A percentile compares a stretch with the other conserved stretches of the same genome.
Conservation (phyloP, 1,140 invertebrate species). For the Tetranychus cinnabarinus region DNA sequence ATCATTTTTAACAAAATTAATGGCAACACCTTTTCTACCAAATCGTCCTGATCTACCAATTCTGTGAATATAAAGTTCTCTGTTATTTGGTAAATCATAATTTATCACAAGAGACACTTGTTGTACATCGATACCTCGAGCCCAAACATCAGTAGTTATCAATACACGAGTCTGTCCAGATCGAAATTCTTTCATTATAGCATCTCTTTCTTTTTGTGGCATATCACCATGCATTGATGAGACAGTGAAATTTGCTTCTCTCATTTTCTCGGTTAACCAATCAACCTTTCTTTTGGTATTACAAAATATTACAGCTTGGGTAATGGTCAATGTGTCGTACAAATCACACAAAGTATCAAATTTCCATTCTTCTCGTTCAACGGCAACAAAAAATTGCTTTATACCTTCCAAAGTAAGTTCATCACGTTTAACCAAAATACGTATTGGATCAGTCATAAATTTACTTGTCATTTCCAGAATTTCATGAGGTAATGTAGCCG, state of each 20-base stretch:
- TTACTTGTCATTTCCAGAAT: slow-evolving; percentile 92
- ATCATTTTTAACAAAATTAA: slow-evolving; percentile 56
- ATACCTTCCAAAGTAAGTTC: slow-evolving; percentile 95
- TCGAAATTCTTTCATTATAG: slow-evolving; percentile 75
- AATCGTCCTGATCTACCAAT: slow-evolving; percentile 89
- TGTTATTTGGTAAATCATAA: slow-evolving; percentile 79
- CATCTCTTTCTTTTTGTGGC: slow-evolving; percentile 69
- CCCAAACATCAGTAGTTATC: slow-evolving; percentile 67
- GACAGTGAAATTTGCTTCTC: slow-evolving; percentile 67
- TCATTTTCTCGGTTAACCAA: slow-evolving; percentile 53
- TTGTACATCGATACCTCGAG: slow-evolving; percentile 75
- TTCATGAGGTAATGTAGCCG: slow-evolving; percentile 78
- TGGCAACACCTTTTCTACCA: slow-evolving; percentile 80
- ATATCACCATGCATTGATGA: slow-evolving; percentile 71
- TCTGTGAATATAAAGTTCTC: slow-evolving; percentile 85
- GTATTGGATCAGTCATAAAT: slow-evolving; percentile 71
- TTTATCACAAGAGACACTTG: slow-evolving; percentile 96
- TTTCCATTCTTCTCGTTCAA: slow-evolving; percentile 49
- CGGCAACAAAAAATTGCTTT: slow-evolving; percentile 85
- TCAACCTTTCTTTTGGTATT: slow-evolving; percentile 67
- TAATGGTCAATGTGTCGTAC: slow-evolving; percentile 81
- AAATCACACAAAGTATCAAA: slow-evolving; percentile 83
- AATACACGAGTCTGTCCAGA: slow-evolving; percentile 77
- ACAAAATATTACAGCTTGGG: slow-evolving; percentile 96
- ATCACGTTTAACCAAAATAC: slow-evolving; percentile 53